These are phyloP conservation scores for Melospiza melodia DNA, from an alignment of 2,113 vertebrate species.

Conservation along the genomic window DNA sequence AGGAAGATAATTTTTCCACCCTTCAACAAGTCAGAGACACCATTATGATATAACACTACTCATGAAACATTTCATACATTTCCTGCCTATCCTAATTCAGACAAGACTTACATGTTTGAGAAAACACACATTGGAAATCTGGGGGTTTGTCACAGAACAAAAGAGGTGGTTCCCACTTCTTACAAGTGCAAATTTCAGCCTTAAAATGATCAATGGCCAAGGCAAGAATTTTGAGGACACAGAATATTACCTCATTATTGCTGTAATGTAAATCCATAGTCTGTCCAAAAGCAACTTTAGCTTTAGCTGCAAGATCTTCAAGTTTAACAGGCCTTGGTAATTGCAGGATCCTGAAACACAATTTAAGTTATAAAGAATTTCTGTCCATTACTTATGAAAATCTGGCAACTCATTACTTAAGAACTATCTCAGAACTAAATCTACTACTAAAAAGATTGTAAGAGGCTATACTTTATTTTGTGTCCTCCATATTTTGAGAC, in stretches of 20 bases:
- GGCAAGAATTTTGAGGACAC: background rate
- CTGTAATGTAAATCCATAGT: conserved; percentile 97
- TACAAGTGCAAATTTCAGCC: background rate
- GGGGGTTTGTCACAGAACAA: background rate
- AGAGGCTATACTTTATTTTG: background rate
- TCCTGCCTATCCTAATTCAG: background rate
- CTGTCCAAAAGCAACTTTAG: conserved; percentile 95
- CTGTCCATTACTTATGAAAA: background rate
- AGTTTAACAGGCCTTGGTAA: conserved; percentile 92
- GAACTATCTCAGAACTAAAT: background rate
- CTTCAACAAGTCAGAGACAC: background rate
- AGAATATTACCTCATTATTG: conserved; percentile 91
- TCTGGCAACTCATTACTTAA: background rate
- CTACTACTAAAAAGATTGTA: background rate
- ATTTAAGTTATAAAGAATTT: conserved; percentile 15
- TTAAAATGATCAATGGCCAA: background rate
- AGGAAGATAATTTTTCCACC: background rate
- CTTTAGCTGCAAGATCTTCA: conserved; percentile 90
- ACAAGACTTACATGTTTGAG: background rate
- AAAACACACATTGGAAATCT: background rate
- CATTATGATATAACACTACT: background rate
- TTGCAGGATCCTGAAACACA: conserved; percentile 88
- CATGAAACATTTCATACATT: background rate
- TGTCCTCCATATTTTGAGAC: background rate
- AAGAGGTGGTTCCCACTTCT: background rate